Percentiles rank a stretch among this genome's conserved stretches.
phyloP scores from a whole-genome alignment of 1,140 invertebrate species.

The Calliopsis andreniformis region DNA sequence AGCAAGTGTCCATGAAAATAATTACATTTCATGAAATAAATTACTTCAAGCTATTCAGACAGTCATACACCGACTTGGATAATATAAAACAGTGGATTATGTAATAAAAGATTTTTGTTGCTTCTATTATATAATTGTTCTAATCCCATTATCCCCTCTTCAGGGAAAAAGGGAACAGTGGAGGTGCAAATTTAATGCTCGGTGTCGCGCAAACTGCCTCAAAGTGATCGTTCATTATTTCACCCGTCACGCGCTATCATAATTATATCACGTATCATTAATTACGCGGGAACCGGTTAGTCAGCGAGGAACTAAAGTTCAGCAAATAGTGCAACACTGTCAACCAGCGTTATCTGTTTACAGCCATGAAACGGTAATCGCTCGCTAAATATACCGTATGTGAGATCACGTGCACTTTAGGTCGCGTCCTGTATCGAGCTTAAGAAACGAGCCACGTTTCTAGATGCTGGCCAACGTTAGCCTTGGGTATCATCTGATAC shows the following conservation, averaged over 20 bases:
- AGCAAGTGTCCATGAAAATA: too few relatives aligned
- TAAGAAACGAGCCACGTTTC: constrained; percentile 9
- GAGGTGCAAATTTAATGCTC: too few relatives aligned
- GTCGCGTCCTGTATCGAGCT: neutral
- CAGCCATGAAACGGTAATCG: constrained; percentile 18
- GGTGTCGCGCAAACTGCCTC: neutral
- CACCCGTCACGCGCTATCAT: neutral
- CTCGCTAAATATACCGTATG: constrained; percentile 30
- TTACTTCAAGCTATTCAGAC: too few relatives aligned
- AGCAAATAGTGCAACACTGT: constrained; percentile 16
- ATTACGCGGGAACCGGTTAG: constrained; percentile 6
- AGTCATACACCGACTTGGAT: too few relatives aligned
- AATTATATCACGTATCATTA: constrained; percentile 16
- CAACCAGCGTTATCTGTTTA: constrained; percentile 25
- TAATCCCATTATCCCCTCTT: too few relatives aligned
- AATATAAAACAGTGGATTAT: too few relatives aligned
- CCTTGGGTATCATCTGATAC: constrained; percentile 8
- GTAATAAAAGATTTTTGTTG: too few relatives aligned
- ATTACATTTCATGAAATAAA: too few relatives aligned
- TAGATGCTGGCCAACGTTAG: constrained; percentile 45
- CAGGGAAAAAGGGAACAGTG: too few relatives aligned
- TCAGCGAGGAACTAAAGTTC: constrained; percentile 32
- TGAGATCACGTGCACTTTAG: constrained; percentile 14
- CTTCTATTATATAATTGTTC: too few relatives aligned
- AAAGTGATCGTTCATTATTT: constrained; percentile 7